Conservation (phyloP, 2,113 vertebrate species). For the Pampusana beccarii region DNA sequence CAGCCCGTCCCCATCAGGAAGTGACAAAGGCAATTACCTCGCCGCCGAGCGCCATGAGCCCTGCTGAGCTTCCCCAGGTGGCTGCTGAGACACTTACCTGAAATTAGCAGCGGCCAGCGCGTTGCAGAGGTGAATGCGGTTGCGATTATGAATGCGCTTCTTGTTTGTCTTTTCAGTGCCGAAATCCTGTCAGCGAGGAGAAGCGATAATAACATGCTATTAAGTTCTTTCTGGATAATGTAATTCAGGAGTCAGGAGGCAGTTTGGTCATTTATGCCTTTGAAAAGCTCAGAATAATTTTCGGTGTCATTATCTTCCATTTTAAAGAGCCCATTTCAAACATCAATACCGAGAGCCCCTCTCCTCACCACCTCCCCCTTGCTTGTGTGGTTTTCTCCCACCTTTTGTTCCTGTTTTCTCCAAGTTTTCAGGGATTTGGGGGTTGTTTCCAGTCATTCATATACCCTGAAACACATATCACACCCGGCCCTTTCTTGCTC, state of each 20-base stretch:
- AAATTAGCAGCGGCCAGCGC: constrained; percentile 34
- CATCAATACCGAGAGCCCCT: constrained; percentile 56
- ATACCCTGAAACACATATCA: background rate
- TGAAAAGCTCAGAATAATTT: constrained; percentile 83
- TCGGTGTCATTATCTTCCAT: constrained; percentile 76
- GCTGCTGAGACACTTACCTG: constrained; percentile 56
- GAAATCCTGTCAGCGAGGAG: constrained; percentile 78
- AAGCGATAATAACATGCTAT: constrained; percentile 82
- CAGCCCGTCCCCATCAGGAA: background rate
- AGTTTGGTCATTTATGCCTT: constrained; percentile 82
- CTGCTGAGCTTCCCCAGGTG: background rate
- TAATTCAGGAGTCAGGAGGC: constrained; percentile 81
- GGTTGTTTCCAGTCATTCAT: background rate
- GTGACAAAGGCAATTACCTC: constrained; percentile 33
- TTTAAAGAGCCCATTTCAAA: constrained; percentile 75
- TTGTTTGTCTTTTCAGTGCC: constrained; percentile 80
- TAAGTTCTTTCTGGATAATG: constrained; percentile 83
- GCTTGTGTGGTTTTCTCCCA: constrained; percentile 24
- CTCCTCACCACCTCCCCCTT: background rate
- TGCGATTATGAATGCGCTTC: constrained; percentile 66
- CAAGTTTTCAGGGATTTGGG: constrained; percentile 7
- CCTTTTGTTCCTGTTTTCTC: constrained; percentile 49
- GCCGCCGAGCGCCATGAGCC: background rate
- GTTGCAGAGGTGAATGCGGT: constrained; percentile 58
- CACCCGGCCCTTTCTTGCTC: background rate